Base-by-base conservation (phyloP, 2,113 vertebrate species). In the Laticauda colubrina region DNA sequence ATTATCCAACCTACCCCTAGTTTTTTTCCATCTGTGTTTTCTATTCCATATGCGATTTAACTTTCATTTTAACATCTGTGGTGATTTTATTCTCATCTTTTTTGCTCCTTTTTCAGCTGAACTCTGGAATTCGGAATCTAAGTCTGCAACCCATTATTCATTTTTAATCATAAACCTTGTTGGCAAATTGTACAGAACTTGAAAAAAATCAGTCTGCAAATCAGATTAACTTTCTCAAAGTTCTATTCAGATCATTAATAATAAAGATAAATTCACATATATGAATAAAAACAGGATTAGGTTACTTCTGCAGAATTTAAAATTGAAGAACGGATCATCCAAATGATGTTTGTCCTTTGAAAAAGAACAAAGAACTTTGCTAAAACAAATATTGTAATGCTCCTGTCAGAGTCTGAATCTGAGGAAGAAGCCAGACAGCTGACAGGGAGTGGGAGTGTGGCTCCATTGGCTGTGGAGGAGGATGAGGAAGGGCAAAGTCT, bases 161-260 rank as follows among this genome's bases (percentile, higher is more conserved):
- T 56, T 85, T 91, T 91, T 55, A 91, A 85, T 81, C n/a, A 55
- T 88, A 87, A 34, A 64, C 56, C n/a, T 88, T 34, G 21, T 69
- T 88, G 75, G 24, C 54, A 57, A 57, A 39, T 55, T 85, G n/a
- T 88, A 53, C 24, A 87, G 18, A 39, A 81, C 75, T 43, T 81
- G 75, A 3, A 43, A 21, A 81, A 43, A 81, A 81, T 7, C 57
- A 34, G 39, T 51, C 85, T 88, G 34, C 86, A 88, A 55, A 92
- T 69, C 57, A 75, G 91, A 88, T 92, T 55, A 92, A 92, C n/a
- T 55, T 26, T 21, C 61, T 88, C 23, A 75, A 88, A 69, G 54
- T 88, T 34, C 69, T 23, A 75, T 92, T 53, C 86, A 88, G 64
- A 24, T 43, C 57, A 75, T 88, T 69, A 88, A 92, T 92, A 92